These are phyloP conservation scores for Malurus cyaneus DNA, from an alignment of 2,113 vertebrate genomes.

Conservation along the genomic window DNA sequence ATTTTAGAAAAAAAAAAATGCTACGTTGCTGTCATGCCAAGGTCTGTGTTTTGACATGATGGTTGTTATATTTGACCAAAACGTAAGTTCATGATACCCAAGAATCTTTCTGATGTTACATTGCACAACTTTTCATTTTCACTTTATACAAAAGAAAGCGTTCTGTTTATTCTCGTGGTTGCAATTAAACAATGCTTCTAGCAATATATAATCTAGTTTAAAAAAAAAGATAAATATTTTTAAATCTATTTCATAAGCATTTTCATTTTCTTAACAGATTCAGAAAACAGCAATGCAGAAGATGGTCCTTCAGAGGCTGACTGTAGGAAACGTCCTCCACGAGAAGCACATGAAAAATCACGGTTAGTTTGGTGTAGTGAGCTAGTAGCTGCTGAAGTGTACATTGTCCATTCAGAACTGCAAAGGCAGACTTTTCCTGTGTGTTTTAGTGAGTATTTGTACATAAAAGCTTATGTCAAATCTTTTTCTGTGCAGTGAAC, in stretches of 20 bases:
- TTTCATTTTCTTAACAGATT: constrained; percentile 60
- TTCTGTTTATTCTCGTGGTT: no score
- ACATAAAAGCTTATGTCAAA: neutral
- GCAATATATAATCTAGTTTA: no score
- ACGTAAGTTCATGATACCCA: no score
- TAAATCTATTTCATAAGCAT: neutral
- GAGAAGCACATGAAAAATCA: constrained; percentile 85
- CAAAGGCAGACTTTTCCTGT: neutral
- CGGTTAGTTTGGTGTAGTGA: constrained; percentile 76
- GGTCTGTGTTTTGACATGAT: no score
- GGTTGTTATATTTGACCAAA: no score
- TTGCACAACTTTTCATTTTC: no score
- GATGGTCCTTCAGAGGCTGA: constrained; percentile 82
- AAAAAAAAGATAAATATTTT: neutral
- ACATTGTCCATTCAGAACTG: neutral
- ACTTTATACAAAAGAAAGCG: no score
- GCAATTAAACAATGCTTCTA: no score
- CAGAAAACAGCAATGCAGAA: constrained; percentile 67
- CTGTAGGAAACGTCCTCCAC: constrained; percentile 86
- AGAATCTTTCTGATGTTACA: no score
- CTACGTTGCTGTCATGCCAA: no score
- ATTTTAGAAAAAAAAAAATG: no score
- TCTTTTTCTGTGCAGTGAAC: neutral
- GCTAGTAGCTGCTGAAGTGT: neutral
- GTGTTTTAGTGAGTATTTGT: neutral